Evolutionary conservation across 1,140 invertebrate species (phyloP), one percentile per base, ranked within the genome.

Genomic region (Anthonomus grandis): DNA sequence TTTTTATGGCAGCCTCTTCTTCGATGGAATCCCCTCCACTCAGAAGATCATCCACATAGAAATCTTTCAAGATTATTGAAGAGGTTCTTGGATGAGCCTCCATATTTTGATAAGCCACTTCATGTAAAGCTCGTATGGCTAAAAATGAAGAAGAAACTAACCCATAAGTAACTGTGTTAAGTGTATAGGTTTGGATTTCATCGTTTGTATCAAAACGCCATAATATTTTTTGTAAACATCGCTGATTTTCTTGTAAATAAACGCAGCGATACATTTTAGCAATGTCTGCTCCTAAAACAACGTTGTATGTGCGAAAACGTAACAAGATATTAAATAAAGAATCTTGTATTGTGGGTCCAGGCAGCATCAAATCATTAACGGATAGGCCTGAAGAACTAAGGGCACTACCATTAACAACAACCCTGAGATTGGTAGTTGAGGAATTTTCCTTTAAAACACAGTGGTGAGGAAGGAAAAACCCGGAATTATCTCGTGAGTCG

Each of bases 1-100:
- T 19, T 60, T 74, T 63, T 31, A 68, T 55, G 8, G 54, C 23
- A 37, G 21, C 4, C 38, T 24, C 21, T 25, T 57, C 19, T 19
- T 49, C 10, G 10, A 59, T 19, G n/a, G 52, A 53, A 23, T 60
- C 24, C 24, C 47, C 12, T 21, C 75, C 73, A 0, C 70, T 70
- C 8, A 75, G 39, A 4, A 78, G 22, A 65, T 79, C 76, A 64
- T 80, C 76, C 0, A 78, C 73, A 42, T 78, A 79, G 46, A 76
- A 72, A 66, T 77, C 70, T 2, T 42, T 55, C 41, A 64, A 36
- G 9, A 75, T 67, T 6, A 71, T 63, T 21, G 58, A 27, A n/a
- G 59, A 46, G 9, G 54, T 62, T 13, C 24, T 15, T 2, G 56
- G 25, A 13, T 58, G 18, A 9, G 46, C 63, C 34, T 31, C 38